A percentile compares a stretch with the other conserved stretches of the same genome.
These are phyloP conservation scores for Streblospio benedicti DNA, from an alignment of 1,140 invertebrate genomes.

Conservation along the genomic window DNA sequence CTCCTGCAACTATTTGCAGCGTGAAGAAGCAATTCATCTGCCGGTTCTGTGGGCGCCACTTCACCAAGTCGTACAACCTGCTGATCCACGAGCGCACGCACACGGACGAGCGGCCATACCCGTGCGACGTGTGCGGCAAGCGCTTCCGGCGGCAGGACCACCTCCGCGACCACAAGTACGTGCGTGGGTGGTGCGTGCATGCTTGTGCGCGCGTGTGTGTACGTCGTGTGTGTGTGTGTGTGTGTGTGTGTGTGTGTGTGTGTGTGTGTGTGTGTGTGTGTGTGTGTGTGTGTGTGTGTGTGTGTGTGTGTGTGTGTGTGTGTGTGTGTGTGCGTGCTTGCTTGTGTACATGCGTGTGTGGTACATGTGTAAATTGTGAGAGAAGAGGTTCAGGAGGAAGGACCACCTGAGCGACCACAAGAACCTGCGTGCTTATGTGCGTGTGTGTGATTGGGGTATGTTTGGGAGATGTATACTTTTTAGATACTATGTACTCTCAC, in stretches of 20 bases:
- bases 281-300: slow-evolving; percentile 3
- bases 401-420: slow-evolving; percentile 91
- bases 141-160: slow-evolving; percentile 93
- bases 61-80: slow-evolving; percentile 96
- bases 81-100: slow-evolving; percentile 95
- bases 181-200: slow-evolving; percentile 2
- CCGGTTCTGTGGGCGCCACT: slow-evolving; percentile 91
- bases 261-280: slow-evolving; percentile 6
- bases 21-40: slow-evolving; percentile 75
- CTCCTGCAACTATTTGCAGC: too few relatives aligned
- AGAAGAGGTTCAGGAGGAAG: slow-evolving; percentile 90
- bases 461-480: too few relatives aligned
- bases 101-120: slow-evolving; percentile 93
- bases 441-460: too few relatives aligned
- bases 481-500: too few relatives aligned
- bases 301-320: slow-evolving; percentile 1
- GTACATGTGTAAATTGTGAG: slow-evolving; percentile 94
- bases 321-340: neutral
- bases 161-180: slow-evolving; percentile 81
- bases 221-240: slow-evolving; percentile 4
- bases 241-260: slow-evolving; percentile 6
- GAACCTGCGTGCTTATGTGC: too few relatives aligned
- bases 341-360: neutral
- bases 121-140: slow-evolving; percentile 95
- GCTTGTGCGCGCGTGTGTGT: slow-evolving; percentile 1